These are phyloP conservation scores for Dryococelus australis DNA, from an alignment of 2,888 invertebrate genomes.

Conservation along the genomic window DNA sequence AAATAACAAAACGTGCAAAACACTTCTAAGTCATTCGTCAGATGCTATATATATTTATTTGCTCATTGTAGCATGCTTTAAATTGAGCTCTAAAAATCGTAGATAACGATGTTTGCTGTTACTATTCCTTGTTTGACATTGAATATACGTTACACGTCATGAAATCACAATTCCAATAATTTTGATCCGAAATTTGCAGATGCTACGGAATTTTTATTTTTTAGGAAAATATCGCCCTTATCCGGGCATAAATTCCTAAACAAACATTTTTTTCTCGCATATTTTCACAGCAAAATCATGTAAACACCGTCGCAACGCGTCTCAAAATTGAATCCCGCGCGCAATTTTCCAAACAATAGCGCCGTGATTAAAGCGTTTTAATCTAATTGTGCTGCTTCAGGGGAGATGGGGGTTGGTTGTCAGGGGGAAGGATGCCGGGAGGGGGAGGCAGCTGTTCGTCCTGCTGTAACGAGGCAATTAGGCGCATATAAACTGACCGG, in stretches of 20 bases:
- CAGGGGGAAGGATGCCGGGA: not conserved
- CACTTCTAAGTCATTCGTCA: too few species aligned
- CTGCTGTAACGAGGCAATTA: not conserved
- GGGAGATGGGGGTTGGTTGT: not conserved
- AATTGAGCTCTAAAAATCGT: too few species aligned
- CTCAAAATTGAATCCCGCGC: slow-evolving; percentile 3
- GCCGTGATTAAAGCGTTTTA: slow-evolving; percentile 9
- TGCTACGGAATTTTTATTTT: not conserved
- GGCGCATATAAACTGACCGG: not conserved
- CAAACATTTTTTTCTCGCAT: not conserved
- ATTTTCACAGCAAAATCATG: not conserved
- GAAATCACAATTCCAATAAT: not conserved
- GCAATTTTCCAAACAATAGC: not conserved
- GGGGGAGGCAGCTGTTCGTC: not conserved
- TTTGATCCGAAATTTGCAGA: not conserved
- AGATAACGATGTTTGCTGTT: too few species aligned
- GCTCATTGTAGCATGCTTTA: too few species aligned
- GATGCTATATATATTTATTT: too few species aligned
- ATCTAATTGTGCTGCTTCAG: not conserved
- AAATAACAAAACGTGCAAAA: too few species aligned
- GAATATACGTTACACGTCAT: not conserved
- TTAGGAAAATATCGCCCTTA: not conserved
- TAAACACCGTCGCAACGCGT: not conserved
- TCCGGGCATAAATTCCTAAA: not conserved
- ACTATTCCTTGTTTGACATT: too few species aligned